Conservation (phyloP, 2,888 invertebrate species). For the Dorcus parallelipipedus region DNA sequence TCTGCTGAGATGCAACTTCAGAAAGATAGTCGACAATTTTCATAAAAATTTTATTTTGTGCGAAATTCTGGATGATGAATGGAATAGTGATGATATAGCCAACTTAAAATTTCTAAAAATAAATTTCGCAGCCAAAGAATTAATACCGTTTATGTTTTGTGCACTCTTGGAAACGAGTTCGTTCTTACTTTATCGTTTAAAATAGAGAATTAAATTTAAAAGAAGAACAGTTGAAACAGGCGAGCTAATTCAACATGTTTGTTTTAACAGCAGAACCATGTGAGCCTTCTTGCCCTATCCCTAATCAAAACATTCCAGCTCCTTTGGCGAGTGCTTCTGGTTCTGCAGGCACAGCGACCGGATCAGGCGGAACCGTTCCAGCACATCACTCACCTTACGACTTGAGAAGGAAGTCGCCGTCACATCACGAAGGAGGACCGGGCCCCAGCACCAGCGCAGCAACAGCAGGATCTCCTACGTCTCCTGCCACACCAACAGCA, state of each 20-base stretch:
- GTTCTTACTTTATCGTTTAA: no score
- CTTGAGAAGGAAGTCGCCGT: slow-evolving; percentile 80
- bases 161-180: no score
- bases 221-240: no score
- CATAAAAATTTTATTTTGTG: no score
- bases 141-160: no score
- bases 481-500: slow-evolving; percentile 52
- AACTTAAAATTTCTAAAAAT: no score
- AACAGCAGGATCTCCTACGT: slow-evolving; percentile 50
- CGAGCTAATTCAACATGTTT: slow-evolving; percentile 17
- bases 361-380: slow-evolving; percentile 54
- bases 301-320: slow-evolving; percentile 57
- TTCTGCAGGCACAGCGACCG: slow-evolving; percentile 45
- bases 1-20: no score
- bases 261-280: slow-evolving; percentile 67
- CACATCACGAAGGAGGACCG: slow-evolving; percentile 58
- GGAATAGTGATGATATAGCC: no score
- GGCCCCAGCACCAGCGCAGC: slow-evolving; percentile 63
- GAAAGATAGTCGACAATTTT: no score
- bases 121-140: no score
- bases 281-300: slow-evolving; percentile 72
- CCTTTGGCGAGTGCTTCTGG: slow-evolving; percentile 42
- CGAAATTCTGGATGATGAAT: no score
- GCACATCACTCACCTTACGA: slow-evolving; percentile 87
- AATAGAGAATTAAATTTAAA: no score